These are phyloP conservation scores for Chloropsis hardwickii DNA, from an alignment of 2,113 vertebrate species.

Conservation along the genomic window DNA sequence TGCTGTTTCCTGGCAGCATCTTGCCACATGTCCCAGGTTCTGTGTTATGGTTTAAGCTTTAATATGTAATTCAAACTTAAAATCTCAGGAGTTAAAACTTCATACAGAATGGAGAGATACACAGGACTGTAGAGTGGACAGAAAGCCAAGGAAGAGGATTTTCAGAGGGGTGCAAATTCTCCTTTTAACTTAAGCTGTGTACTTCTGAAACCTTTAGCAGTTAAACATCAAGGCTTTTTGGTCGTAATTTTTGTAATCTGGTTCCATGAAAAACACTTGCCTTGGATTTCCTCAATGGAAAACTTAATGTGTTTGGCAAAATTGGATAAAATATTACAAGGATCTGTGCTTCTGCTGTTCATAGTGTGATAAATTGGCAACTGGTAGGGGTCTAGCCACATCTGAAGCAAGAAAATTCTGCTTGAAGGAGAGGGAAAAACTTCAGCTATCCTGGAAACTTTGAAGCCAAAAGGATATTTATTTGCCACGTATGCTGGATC, in stretches of 20 bases:
- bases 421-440: neutral
- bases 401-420: neutral
- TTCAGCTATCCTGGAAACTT: constrained; percentile 24
- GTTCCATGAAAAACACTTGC: neutral
- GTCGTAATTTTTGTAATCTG: neutral
- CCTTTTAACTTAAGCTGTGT: neutral
- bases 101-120: neutral
- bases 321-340: neutral
- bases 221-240: neutral
- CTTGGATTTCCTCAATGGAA: neutral
- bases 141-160: neutral
- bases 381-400: neutral
- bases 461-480: constrained; percentile 19
- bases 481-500: constrained; percentile 50
- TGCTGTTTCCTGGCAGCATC: neutral
- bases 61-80: neutral
- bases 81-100: neutral
- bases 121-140: neutral
- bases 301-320: neutral
- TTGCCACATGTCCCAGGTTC: neutral
- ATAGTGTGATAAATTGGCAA: neutral
- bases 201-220: neutral
- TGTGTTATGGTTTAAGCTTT: neutral
- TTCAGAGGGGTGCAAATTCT: neutral
- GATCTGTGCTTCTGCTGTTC: neutral